A percentile compares a stretch with the other conserved stretches of the same genome.
phyloP scores from a whole-genome alignment of 2,797 vertebrate species.

The Mormyrops boulengeri region DNA sequence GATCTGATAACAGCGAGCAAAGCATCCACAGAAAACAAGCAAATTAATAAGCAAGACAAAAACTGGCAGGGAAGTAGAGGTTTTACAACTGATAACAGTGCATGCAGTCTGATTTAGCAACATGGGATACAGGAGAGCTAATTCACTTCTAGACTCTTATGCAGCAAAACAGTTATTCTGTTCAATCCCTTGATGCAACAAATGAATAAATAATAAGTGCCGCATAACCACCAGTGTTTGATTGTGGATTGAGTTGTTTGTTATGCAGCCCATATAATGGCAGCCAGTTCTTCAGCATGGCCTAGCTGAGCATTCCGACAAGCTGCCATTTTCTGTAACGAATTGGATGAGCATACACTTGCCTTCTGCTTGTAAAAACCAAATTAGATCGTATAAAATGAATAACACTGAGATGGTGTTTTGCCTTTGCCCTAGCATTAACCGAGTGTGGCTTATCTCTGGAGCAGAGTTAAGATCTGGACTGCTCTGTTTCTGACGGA shows the following conservation, averaged over 20 bases:
- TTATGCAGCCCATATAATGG: background rate
- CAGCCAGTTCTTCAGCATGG: background rate
- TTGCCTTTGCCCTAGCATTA: background rate
- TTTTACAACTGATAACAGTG: background rate
- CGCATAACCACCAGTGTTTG: background rate
- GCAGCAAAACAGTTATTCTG: background rate
- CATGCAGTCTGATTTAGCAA: background rate
- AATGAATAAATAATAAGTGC: slow-evolving; percentile 5
- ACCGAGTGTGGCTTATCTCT: background rate
- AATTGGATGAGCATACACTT: slow-evolving; percentile 7
- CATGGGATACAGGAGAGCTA: background rate
- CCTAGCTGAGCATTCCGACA: background rate
- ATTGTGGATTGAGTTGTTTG: background rate
- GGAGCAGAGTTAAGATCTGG: background rate
- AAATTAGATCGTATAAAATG: background rate
- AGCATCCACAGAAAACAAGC: background rate
- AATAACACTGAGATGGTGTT: background rate
- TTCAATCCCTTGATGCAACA: background rate
- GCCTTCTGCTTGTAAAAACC: background rate
- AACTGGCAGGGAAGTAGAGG: background rate
- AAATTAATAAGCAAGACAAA: background rate
- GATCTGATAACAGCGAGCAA: background rate
- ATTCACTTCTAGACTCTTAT: background rate
- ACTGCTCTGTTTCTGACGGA: background rate
- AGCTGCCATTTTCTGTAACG: background rate